A percentile compares a stretch with the other conserved stretches of the same genome.
These are phyloP conservation scores for Agrotis ipsilon DNA, from an alignment of 2,888 invertebrate genomes.

Conservation along the genomic window DNA sequence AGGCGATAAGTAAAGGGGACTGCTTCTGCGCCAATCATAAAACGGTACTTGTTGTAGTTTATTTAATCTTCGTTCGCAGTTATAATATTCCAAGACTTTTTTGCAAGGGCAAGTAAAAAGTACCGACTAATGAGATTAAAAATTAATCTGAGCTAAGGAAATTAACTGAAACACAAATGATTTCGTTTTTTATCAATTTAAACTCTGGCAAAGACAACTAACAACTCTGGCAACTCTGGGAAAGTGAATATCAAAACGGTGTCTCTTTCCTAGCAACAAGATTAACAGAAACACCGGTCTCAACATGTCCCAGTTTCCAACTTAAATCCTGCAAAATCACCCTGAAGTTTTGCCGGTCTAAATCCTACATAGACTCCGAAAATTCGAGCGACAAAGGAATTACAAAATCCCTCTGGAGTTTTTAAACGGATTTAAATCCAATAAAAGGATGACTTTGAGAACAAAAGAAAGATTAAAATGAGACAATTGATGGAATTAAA, in stretches of 20 bases:
- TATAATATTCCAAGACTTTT: too few species aligned
- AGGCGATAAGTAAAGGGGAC: conserved; percentile 71
- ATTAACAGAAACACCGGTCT: conserved; percentile 19
- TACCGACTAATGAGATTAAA: conserved; percentile 2
- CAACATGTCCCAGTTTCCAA: conserved; percentile 34
- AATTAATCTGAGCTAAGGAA: not conserved
- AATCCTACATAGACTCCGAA: conserved; percentile 22
- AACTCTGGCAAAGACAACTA: too few species aligned
- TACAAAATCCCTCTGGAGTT: conserved; percentile 31
- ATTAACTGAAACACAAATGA: not conserved
- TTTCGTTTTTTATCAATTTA: conserved; percentile 35
- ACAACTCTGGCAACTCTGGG: too few species aligned
- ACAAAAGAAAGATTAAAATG: conserved; percentile 45
- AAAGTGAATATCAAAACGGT: not conserved
- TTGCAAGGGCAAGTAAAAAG: not conserved
- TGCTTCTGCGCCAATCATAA: conserved; percentile 70
- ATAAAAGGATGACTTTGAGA: conserved; percentile 15
- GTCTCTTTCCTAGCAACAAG: conserved; percentile 12
- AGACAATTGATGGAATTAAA: conserved; percentile 38
- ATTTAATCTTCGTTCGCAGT: conserved; percentile 13
- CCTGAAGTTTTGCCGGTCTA: conserved; percentile 53
- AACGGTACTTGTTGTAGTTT: conserved; percentile 21
- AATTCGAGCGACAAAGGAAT: conserved; percentile 24
- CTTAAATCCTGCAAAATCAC: conserved; percentile 43
- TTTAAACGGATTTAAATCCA: conserved; percentile 18